These are phyloP conservation scores for Ginglymostoma cirratum DNA, from an alignment of 2,113 vertebrate species.

Conservation along the genomic window DNA sequence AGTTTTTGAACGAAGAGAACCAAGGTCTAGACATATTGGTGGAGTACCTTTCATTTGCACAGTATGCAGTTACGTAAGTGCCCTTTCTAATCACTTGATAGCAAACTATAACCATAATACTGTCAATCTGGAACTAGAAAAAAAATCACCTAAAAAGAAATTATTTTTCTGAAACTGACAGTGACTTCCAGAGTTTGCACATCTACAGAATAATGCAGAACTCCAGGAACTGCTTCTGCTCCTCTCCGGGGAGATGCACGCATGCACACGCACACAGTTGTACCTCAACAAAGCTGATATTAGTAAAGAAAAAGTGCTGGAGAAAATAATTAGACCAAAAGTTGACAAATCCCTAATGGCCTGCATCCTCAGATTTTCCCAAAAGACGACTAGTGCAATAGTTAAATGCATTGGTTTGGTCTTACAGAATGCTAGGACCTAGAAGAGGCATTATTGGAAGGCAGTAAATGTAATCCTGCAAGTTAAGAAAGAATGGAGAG, in stretches of 20 bases:
- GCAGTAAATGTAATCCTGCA: not conserved
- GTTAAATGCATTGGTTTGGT: not conserved
- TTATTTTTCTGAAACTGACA: not conserved
- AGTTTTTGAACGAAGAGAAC: slow-evolving; percentile 97
- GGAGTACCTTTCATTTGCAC: slow-evolving; percentile 95
- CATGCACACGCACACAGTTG: not conserved
- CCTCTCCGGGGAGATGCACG: too few relatives aligned
- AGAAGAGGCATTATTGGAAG: not conserved
- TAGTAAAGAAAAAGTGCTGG: not conserved
- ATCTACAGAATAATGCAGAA: not conserved
- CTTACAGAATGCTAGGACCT: not conserved
- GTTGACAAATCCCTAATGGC: not conserved
- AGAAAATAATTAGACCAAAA: not conserved
- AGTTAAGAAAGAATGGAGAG: not conserved
- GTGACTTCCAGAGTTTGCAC: not conserved
- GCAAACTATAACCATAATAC: not conserved
- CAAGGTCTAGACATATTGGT: slow-evolving; percentile 94
- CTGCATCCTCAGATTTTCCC: not conserved
- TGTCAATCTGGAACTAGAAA: not conserved
- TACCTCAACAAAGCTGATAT: not conserved
- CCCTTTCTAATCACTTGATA: not conserved
- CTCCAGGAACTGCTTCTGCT: not conserved
- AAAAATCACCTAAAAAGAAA: slow-evolving; percentile 42
- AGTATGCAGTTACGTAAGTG: slow-evolving; percentile 98
- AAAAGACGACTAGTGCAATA: too few relatives aligned